phyloP scores from a whole-genome alignment of 30 jellyfish, hydroid and myxozoan species.

The Turritopsis dohrnii region DNA sequence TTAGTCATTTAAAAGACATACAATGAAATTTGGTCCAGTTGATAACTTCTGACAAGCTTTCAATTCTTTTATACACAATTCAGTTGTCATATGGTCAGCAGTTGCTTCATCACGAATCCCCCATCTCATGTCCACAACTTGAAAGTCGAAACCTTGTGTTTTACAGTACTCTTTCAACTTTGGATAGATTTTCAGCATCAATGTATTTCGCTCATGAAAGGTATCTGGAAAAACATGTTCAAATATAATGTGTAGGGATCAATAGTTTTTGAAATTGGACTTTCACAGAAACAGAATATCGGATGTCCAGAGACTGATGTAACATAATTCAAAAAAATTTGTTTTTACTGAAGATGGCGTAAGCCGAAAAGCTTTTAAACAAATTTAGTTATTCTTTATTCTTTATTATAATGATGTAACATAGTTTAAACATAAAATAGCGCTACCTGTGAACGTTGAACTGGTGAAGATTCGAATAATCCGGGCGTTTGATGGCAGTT shows the following conservation, averaged over 20 bases:
- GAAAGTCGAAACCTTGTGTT: constrained; percentile 75
- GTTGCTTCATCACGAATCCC: constrained; percentile 92
- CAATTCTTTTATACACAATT: constrained; percentile 69
- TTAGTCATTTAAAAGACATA: too few relatives aligned
- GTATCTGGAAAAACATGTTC: constrained; percentile 47
- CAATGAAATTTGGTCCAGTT: constrained; percentile 85
- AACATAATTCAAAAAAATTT: too few relatives aligned
- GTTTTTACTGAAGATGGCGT: too few relatives aligned
- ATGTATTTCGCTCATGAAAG: constrained; percentile 51
- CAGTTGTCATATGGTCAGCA: constrained; percentile 87
- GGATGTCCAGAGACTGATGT: not conserved
- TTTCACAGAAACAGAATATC: too few relatives aligned
- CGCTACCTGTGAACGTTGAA: constrained; percentile 74
- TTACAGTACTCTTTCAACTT: constrained; percentile 73
- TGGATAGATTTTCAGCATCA: constrained; percentile 75
- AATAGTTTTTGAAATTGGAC: not conserved
- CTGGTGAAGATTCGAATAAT: constrained; percentile 69
- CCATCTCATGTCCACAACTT: constrained; percentile 94
- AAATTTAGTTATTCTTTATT: too few relatives aligned
- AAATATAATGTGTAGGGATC: not conserved
- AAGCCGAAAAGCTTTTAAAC: too few relatives aligned
- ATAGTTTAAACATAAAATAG: too few relatives aligned
- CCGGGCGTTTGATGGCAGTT: constrained; percentile 63
- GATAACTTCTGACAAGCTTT: constrained; percentile 70
- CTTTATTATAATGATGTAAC: too few relatives aligned